Evolutionary conservation across 2,113 vertebrate genomes (phyloP).

Genomic region (Mesoclemmys tuberculata): DNA sequence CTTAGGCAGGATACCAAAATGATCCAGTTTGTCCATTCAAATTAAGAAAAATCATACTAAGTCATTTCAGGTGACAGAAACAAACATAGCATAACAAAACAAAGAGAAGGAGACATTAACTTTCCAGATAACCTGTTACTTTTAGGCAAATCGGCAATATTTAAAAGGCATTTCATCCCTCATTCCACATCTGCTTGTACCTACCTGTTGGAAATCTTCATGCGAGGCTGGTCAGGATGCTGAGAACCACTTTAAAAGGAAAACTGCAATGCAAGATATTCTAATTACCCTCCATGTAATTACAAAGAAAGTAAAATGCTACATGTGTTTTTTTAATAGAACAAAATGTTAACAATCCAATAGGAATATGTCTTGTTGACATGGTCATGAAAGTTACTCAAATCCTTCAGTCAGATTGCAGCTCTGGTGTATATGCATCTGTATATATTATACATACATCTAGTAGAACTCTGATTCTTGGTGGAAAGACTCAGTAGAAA

Average conservation of each 20-base stretch:
- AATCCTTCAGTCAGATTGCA: rapidly evolving
- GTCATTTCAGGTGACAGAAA: not conserved
- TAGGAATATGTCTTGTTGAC: rapidly evolving
- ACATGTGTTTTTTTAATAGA: not conserved
- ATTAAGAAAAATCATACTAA: not conserved
- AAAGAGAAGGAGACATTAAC: not conserved
- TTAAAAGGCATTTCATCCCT: not conserved
- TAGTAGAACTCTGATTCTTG: constrained; percentile 1
- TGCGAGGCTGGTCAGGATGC: rapidly evolving
- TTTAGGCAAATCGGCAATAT: not conserved
- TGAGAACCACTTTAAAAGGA: not conserved
- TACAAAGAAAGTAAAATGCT: not conserved
- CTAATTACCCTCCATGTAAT: not conserved
- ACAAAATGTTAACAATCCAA: not conserved
- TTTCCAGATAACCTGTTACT: not conserved
- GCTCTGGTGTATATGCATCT: not conserved
- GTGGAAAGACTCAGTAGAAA: constrained; percentile 4
- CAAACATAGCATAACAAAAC: not conserved
- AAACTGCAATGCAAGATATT: not conserved
- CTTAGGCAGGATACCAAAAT: not conserved
- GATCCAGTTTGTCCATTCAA: not conserved
- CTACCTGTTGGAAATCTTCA: not conserved
- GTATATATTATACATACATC: not conserved
- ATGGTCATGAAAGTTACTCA: not conserved
- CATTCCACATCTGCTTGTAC: not conserved